Conservation (phyloP, 2,797 vertebrate species). For the Platyrinchus mystaceus region DNA sequence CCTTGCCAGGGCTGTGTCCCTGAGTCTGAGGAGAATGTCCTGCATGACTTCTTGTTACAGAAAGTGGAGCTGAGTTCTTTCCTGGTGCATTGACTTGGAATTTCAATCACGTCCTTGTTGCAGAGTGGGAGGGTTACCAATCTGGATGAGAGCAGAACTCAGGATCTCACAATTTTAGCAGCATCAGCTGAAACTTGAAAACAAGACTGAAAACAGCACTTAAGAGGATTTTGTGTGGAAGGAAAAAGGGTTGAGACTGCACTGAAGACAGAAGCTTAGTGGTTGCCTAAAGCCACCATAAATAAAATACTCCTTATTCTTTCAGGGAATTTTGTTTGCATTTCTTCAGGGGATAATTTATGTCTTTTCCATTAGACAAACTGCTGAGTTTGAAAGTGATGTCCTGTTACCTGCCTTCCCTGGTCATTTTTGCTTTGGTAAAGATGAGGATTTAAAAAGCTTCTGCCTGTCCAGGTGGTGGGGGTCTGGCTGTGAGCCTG, state of each 20-base stretch:
- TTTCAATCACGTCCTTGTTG: conserved; percentile 18
- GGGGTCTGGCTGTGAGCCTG: background rate
- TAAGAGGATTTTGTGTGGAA: conserved; percentile 1
- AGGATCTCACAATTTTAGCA: conserved; percentile 8
- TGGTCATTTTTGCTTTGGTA: conserved; percentile 12
- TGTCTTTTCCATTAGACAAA: background rate
- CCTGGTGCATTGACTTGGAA: background rate
- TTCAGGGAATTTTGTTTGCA: background rate
- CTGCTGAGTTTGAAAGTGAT: background rate
- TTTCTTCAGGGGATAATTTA: conserved; percentile 2
- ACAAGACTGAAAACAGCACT: background rate
- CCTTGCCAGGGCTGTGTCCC: background rate
- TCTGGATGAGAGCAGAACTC: conserved; percentile 13
- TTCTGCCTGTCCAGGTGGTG: background rate
- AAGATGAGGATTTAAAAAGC: conserved; percentile 20
- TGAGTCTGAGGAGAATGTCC: background rate
- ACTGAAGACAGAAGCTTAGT: background rate
- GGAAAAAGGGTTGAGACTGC: background rate
- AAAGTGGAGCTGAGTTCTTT: background rate
- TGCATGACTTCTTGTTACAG: background rate
- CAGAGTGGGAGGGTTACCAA: background rate
- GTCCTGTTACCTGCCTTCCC: conserved; percentile 10
- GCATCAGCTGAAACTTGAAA: conserved; percentile 36
- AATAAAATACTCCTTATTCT: conserved; percentile 14
- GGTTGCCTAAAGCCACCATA: conserved; percentile 9